Evolutionary conservation across 2,888 invertebrate species (phyloP), one percentile per base, ranked within the genome.

Genomic region (Laothoe populi): DNA sequence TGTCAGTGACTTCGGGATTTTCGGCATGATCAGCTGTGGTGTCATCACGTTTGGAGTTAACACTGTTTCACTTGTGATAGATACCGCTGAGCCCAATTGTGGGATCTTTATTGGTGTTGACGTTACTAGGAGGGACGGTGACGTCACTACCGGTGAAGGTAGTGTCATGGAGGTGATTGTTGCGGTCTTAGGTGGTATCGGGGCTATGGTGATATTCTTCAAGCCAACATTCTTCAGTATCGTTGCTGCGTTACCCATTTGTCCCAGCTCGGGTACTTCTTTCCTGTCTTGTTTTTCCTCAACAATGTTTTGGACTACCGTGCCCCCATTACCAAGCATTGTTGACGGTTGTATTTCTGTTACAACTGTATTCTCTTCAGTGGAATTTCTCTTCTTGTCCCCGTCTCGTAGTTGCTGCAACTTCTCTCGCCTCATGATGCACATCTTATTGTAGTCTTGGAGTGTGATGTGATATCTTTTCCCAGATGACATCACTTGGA

Each of bases 391-490:
- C 62, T 78, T 83, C 42, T 82, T 81, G 49, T 88, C 84, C 0
- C 86, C 85, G 77, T 94, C 94, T 60, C 94, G 94, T 31, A 95
- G 90, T 38, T 94, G 94, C 73, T 95, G 93, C 1, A 95, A 85
- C 66, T 95, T 94, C 79, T 95, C 96, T 0, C 95, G 89, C 5
- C 96, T 92, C 82, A 96, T 94, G 62, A 95, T 93, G 82, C 96
- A 96, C 96, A 96, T 96, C 69, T 96, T 96, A 84, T 96, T 96
- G 85, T 96, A 96, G 76, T 97, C 96, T 59, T 95, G 95, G 40
- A 96, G 93, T 2, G 96, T 96, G 72, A 97, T 95, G 80, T 96
- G 96, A 83, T 95, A 96, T 0, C 96, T 95, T 75, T 95, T 95
- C n/a, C 96, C 96, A 0, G 96, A 95, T 0, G 96, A 95, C 78